Evolutionary conservation across 2,797 vertebrate genomes (phyloP).

Genomic region (Siniperca undulata): DNA sequence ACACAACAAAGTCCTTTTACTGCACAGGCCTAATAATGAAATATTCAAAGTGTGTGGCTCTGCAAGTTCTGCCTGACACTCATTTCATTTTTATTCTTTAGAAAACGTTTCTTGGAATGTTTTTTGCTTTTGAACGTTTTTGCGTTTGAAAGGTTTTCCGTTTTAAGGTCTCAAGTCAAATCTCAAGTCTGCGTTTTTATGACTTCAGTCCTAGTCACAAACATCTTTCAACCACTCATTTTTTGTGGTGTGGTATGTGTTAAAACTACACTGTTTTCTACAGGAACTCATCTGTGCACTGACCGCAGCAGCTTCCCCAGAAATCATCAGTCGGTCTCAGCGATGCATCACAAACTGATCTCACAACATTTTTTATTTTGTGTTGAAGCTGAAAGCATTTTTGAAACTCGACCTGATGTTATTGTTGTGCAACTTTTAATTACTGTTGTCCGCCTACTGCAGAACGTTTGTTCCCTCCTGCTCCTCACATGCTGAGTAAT

Average conservation of each 20-base stretch:
- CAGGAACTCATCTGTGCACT: too few relatives aligned
- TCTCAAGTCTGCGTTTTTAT: neutral
- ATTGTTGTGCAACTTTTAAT: constrained; percentile 16
- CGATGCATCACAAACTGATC: neutral
- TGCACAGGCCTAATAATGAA: neutral
- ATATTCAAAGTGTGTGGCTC: neutral
- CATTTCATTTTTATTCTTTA: neutral
- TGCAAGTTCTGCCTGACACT: neutral
- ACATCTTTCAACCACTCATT: too few relatives aligned
- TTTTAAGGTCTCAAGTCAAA: neutral
- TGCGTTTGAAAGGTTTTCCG: neutral
- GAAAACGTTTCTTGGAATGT: too few relatives aligned
- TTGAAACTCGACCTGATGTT: neutral
- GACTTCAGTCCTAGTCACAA: neutral
- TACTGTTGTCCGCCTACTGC: neutral
- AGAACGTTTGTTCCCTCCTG: neutral
- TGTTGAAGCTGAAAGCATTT: neutral
- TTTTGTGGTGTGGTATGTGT: too few relatives aligned
- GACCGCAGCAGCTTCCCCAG: too few relatives aligned
- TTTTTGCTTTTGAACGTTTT: too few relatives aligned
- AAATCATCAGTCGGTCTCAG: neutral
- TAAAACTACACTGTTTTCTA: neutral
- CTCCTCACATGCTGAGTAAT: constrained; percentile 1
- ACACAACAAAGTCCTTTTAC: neutral
- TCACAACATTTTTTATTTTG: neutral